Conservation (phyloP, 1,140 invertebrate genomes). For the Sarcophaga peregrina region DNA sequence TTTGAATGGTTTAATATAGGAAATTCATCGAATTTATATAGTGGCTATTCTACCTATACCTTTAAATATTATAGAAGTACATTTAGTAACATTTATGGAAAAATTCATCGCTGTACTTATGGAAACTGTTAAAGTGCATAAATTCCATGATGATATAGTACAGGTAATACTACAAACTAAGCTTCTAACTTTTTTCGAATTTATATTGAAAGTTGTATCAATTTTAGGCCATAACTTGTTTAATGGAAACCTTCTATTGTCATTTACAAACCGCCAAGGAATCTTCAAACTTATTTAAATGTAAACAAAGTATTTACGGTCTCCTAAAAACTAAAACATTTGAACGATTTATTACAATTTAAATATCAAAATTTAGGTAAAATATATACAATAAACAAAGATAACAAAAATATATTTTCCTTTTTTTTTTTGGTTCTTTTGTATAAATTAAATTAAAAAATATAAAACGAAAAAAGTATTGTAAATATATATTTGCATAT, state of each 20-base stretch:
- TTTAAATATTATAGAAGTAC: conserved; percentile 34
- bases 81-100: conserved; percentile 43
- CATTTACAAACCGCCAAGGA: conserved; percentile 36
- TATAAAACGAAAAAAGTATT: no score
- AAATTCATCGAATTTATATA: conserved; percentile 43
- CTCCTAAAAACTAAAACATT: conserved; percentile 8
- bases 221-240: neutral
- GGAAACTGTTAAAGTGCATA: conserved; percentile 39
- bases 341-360: conserved; percentile 18
- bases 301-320: neutral
- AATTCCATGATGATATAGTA: conserved; percentile 9
- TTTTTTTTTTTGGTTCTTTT: no score
- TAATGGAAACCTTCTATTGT: conserved; percentile 38
- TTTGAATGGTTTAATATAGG: conserved; percentile 31
- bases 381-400: neutral
- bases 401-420: neutral
- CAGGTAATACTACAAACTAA: conserved; percentile 39
- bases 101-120: conserved; percentile 43
- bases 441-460: no score
- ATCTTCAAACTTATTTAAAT: neutral
- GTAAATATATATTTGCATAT: no score
- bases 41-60: conserved; percentile 39
- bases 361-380: neutral
- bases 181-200: neutral
- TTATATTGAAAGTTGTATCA: neutral